A percentile compares a stretch with the other conserved stretches of the same genome.
phyloP scores from a whole-genome alignment of 2,797 vertebrate species.

The Rhynchonycteris naso region DNA sequence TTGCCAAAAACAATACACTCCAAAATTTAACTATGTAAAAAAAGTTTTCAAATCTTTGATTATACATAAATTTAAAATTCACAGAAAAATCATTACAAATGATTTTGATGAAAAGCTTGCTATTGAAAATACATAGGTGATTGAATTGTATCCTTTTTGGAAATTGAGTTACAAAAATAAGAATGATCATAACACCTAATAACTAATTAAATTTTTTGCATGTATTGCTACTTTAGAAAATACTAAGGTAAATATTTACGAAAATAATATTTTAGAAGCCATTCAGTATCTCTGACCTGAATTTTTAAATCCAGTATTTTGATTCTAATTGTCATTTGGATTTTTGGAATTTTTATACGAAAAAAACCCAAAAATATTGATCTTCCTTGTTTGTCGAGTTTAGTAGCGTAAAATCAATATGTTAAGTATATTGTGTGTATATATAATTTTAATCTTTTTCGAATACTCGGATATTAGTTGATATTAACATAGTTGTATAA shows the following conservation, averaged over 20 bases:
- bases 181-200: neutral
- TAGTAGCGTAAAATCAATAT: constrained; percentile 23
- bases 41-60: constrained; percentile 38
- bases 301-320: constrained; percentile 54
- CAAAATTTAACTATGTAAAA: constrained; percentile 13
- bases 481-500: constrained; percentile 41
- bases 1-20: neutral
- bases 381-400: constrained; percentile 54
- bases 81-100: constrained; percentile 12
- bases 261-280: constrained; percentile 18
- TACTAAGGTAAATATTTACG: constrained; percentile 47
- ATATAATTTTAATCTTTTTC: constrained; percentile 21
- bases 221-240: constrained; percentile 41
- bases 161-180: constrained; percentile 52
- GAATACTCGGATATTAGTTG: neutral
- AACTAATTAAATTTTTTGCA: constrained; percentile 33
- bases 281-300: no score
- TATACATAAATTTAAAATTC: constrained; percentile 39
- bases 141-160: constrained; percentile 46
- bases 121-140: neutral
- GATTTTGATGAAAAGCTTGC: constrained; percentile 40
- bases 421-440: neutral
- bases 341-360: constrained; percentile 51
- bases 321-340: constrained; percentile 50
- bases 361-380: neutral